Percentiles rank a stretch among this genome's conserved stretches.
Evolutionary conservation across 2,113 vertebrate species (phyloP).

Genomic region (Scomber scombrus): DNA sequence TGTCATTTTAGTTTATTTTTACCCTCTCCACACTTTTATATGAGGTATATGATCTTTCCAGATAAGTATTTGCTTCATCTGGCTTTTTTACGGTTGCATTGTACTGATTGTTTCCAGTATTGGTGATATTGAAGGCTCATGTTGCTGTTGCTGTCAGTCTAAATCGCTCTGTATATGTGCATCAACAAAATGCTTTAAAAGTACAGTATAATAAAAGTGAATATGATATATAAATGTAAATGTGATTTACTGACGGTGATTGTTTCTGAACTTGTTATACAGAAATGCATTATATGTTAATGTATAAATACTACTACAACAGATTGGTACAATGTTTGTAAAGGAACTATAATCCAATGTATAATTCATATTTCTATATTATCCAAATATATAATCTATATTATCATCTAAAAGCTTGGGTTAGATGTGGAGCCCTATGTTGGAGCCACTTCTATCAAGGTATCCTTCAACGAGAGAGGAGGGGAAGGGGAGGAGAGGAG

Average conservation of each 20-base stretch:
- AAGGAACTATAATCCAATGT: neutral
- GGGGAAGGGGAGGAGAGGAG: too few species aligned
- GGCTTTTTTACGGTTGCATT: conserved; percentile 1
- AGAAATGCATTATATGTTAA: neutral
- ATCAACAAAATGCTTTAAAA: neutral
- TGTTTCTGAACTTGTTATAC: neutral
- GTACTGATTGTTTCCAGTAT: conserved; percentile 4
- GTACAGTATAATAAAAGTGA: neutral
- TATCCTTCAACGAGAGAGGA: neutral
- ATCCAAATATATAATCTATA: neutral
- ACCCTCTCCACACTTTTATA: neutral
- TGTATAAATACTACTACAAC: neutral
- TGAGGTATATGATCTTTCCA: neutral
- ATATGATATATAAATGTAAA: neutral
- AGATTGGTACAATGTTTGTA: neutral
- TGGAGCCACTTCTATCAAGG: too few species aligned
- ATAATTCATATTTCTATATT: neutral
- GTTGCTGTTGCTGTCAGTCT: neutral
- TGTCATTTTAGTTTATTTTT: neutral
- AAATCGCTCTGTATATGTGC: too few species aligned
- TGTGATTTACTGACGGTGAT: too few species aligned
- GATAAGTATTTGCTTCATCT: conserved; percentile 22
- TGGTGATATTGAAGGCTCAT: neutral
- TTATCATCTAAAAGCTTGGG: too few species aligned
- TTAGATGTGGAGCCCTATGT: too few species aligned